phyloP scores from a whole-genome alignment of 2,113 vertebrate species.

The Serilophus lunatus region DNA sequence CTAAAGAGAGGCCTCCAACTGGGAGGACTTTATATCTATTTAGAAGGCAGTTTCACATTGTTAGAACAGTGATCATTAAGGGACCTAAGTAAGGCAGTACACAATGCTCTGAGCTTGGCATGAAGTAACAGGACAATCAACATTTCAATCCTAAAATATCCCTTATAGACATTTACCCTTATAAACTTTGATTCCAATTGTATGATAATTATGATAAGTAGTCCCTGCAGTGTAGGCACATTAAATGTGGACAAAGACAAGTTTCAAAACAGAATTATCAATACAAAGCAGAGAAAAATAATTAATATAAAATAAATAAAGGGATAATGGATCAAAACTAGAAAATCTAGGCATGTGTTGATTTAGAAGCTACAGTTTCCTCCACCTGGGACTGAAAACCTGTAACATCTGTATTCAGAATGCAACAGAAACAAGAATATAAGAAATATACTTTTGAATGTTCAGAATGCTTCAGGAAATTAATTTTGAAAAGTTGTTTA shows the following conservation, averaged over 20 bases:
- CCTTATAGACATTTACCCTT: slow-evolving; percentile 18
- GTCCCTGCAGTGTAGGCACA: neutral
- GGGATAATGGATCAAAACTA: neutral
- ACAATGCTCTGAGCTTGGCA: neutral
- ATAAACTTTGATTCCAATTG: slow-evolving; percentile 13
- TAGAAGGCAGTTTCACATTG: neutral
- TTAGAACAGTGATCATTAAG: slow-evolving; percentile 4
- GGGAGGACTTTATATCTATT: neutral
- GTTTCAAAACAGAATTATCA: slow-evolving; percentile 4
- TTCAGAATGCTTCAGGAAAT: neutral
- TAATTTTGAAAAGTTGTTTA: neutral
- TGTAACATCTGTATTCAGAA: neutral
- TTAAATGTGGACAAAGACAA: neutral
- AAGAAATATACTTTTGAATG: neutral
- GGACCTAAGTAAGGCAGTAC: neutral
- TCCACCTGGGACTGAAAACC: neutral
- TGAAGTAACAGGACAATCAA: neutral
- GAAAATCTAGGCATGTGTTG: neutral
- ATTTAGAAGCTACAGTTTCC: neutral
- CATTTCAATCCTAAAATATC: neutral
- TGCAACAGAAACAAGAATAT: neutral
- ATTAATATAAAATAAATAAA: neutral
- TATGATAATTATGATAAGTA: slow-evolving; percentile 9
- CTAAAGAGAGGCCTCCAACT: neutral
- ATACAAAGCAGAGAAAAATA: neutral